Conservation (phyloP, 1,140 invertebrate genomes). For the Bombus sibiricus region DNA sequence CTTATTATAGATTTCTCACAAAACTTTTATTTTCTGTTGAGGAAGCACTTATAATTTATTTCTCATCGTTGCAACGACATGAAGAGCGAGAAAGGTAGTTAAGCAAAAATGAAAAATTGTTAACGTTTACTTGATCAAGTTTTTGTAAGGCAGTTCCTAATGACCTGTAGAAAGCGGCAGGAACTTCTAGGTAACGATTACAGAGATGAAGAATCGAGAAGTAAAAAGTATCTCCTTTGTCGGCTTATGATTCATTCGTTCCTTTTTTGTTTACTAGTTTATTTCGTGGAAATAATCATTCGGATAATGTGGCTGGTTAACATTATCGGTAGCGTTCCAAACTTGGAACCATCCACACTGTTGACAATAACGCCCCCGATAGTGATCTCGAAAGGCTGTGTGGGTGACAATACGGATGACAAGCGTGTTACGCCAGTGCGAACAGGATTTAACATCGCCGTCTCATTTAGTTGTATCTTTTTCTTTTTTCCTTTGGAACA, state of each 20-base stretch:
- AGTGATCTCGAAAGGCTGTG: neutral
- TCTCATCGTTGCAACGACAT: neutral
- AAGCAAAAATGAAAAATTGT: neutral
- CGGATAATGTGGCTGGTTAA: conserved; percentile 23
- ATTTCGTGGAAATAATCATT: conserved; percentile 25
- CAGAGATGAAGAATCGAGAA: neutral
- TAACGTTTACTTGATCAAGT: neutral
- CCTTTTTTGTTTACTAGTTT: neutral
- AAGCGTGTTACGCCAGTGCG: conserved; percentile 21
- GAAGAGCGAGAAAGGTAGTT: neutral
- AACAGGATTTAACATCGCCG: conserved; percentile 37
- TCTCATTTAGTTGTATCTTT: neutral
- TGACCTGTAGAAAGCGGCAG: neutral
- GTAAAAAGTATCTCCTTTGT: neutral
- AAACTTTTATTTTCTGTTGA: neutral
- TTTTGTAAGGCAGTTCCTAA: neutral
- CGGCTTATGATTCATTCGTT: neutral
- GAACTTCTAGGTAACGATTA: neutral
- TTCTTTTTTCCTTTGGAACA: too few relatives aligned
- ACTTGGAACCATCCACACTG: neutral
- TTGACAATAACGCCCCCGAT: conserved; percentile 3
- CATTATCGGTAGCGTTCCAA: conserved; percentile 10
- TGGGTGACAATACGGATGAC: conserved; percentile 31
- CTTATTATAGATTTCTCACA: neutral
- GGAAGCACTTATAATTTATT: neutral